A percentile compares a stretch with the other conserved stretches of the same genome.
These are phyloP conservation scores for Xiphorhynchus erythropygius DNA, from an alignment of 2,797 vertebrate genomes.

Conservation along the genomic window DNA sequence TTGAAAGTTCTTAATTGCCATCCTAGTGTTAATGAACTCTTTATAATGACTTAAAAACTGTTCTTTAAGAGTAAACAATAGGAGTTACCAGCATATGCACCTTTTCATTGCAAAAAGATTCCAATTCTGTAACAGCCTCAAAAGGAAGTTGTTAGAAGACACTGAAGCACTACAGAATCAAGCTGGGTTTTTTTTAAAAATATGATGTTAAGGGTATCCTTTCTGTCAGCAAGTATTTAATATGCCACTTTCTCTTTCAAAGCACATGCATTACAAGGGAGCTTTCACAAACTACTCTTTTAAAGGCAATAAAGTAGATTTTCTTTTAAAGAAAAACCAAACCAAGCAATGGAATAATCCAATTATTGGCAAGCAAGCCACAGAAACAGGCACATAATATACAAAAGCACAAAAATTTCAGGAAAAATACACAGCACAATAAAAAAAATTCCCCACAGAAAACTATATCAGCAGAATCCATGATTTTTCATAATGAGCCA, in stretches of 20 bases:
- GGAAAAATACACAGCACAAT: background rate
- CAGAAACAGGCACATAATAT: background rate
- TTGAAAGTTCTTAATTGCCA: background rate
- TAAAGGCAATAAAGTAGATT: background rate
- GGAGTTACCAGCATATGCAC: background rate
- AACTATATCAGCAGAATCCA: background rate
- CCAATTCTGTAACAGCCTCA: background rate
- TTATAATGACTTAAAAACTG: background rate
- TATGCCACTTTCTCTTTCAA: background rate
- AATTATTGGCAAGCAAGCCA: background rate
- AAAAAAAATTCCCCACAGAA: background rate
- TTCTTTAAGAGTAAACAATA: background rate
- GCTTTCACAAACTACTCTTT: background rate
- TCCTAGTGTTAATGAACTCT: background rate
- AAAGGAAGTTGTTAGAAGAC: background rate
- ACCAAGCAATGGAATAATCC: background rate
- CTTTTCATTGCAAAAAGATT: background rate
- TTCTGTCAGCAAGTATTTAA: background rate
- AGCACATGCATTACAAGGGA: background rate
- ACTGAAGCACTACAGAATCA: background rate
- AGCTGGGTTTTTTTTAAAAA: background rate
- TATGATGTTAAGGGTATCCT: background rate
- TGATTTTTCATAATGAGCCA: background rate
- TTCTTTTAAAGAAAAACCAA: background rate
- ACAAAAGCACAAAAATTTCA: background rate